These are phyloP conservation scores for Nowickia ferox DNA, from an alignment of 2,888 invertebrate genomes.

Conservation along the genomic window DNA sequence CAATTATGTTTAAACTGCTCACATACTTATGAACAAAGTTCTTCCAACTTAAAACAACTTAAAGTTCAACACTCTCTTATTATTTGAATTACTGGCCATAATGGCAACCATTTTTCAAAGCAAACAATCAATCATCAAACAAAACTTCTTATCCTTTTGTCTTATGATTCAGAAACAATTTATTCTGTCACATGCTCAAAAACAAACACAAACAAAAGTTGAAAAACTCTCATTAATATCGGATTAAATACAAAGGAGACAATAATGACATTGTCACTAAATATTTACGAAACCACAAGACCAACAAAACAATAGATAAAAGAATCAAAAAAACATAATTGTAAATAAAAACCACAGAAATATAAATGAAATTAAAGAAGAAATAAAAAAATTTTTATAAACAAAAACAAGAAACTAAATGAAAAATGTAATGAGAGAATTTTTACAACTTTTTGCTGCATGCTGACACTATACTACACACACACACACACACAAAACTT, in stretches of 20 bases:
- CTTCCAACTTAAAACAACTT: slow-evolving; percentile 59
- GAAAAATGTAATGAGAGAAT: slow-evolving; percentile 53
- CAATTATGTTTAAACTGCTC: no score
- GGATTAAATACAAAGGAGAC: slow-evolving; percentile 74
- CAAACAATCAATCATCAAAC: slow-evolving; percentile 56
- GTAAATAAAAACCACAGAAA: slow-evolving; percentile 42
- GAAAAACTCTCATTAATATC: slow-evolving; percentile 75
- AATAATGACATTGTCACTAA: slow-evolving; percentile 71
- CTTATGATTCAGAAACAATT: slow-evolving; percentile 27
- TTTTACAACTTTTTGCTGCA: slow-evolving; percentile 53
- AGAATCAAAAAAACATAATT: slow-evolving; percentile 19
- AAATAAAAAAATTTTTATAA: slow-evolving; percentile 5
- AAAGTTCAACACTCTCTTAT: slow-evolving; percentile 73
- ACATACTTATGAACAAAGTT: not conserved
- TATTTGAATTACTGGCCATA: slow-evolving; percentile 27
- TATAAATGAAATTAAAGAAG: slow-evolving; percentile 27
- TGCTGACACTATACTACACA: not conserved
- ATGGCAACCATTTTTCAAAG: slow-evolving; percentile 30
- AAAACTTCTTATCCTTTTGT: slow-evolving; percentile 10
- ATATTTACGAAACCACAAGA: slow-evolving; percentile 68
- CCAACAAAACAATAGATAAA: slow-evolving; percentile 53
- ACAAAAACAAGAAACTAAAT: slow-evolving; percentile 8
- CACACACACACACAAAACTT: not conserved
- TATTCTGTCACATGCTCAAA: slow-evolving; percentile 16
- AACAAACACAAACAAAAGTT: slow-evolving; percentile 59